Percentiles rank a stretch among this genome's conserved stretches.
phyloP scores from a whole-genome alignment of 2,797 vertebrate species.

The Percopsis omiscomaycus region DNA sequence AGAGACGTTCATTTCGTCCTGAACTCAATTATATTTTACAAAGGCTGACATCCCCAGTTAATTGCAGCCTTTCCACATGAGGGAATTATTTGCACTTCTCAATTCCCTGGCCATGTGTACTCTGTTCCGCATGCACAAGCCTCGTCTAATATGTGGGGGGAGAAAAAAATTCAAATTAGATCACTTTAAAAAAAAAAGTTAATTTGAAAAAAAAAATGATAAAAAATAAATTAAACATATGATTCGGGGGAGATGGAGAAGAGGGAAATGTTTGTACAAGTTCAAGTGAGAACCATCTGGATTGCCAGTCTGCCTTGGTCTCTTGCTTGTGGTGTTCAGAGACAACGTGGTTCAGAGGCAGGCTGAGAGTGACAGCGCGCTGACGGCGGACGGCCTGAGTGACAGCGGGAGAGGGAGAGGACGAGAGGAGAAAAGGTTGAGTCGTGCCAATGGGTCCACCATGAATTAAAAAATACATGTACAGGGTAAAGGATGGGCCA shows the following conservation, averaged over 20 bases:
- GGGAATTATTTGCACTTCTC: conserved; percentile 82
- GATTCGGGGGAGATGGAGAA: conserved; percentile 26
- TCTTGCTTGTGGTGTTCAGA: conserved; percentile 57
- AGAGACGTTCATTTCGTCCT: conserved; percentile 80
- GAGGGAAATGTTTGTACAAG: conserved; percentile 48
- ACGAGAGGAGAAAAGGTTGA: conserved; percentile 61
- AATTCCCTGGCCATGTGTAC: conserved; percentile 79
- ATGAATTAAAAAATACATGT: conserved; percentile 63
- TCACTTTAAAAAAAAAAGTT: conserved; percentile 29
- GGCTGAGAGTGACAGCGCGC: conserved; percentile 67
- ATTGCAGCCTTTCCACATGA: conserved; percentile 83
- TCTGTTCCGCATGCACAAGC: conserved; percentile 72
- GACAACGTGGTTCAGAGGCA: conserved; percentile 58
- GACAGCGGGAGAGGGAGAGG: conserved; percentile 47
- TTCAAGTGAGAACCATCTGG: conserved; percentile 56
- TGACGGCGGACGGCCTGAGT: conserved; percentile 59
- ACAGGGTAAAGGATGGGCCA: conserved; percentile 56
- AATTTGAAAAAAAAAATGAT: conserved; percentile 10
- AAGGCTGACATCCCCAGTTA: conserved; percentile 84
- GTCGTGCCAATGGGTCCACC: conserved; percentile 56
- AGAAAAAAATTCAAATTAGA: conserved; percentile 75
- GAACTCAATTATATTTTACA: conserved; percentile 86
- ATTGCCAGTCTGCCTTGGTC: conserved; percentile 41
- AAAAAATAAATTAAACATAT: conserved; percentile 7
- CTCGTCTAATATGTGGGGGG: conserved; percentile 72